Base-by-base conservation (phyloP, 2,113 vertebrate genomes). In the Neogobius melanostomus region DNA sequence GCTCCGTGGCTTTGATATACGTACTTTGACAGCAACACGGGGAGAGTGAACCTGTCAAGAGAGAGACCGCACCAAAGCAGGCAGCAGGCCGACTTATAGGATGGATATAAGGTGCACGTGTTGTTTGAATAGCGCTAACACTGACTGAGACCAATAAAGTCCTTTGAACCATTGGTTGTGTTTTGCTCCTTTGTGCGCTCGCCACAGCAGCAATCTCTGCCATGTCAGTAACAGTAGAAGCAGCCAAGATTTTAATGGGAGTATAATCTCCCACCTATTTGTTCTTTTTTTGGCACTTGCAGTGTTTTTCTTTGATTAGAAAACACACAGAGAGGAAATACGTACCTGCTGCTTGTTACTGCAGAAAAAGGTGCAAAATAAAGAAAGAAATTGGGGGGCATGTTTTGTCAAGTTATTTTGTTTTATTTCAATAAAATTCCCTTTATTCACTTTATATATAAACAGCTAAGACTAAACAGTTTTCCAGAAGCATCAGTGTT, bases 201-300 rank as follows among this genome's bases (percentile, higher is more conserved):
- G 28, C 56, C 76, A 76, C 61, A 68, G 71, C 36, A 48, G 82
- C 74, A 74, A 80, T 84, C 69, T 84, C 50, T 76, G 64, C 74
- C 70, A 79, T 84, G 82, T 83, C 84, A 86, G 85, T 82, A 88
- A 80, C 72, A 84, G 82, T 81, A 74, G 76, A 59, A 80, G 80
- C 74, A 82, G 83, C 86, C 88, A 89, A 89, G 83, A 86, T 88
- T 85, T 86, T 86, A 84, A 85, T 87, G 86, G 83, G 82, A 89
- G 83, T 88, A 74, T 87, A 87, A 89, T 87, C 79, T 84, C 77
- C 71, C 75, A 71, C 64, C 67, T 87, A 75, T 87, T 83, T 87
- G 76, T 82, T 84, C 76, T 82, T 83, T 86, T 65, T 71, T 80
- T 80, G 74, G 76, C 77, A 71, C 49, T 76, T 43, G 56, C 2